phyloP scores from a whole-genome alignment of 2,113 vertebrate species.

The Sylvilagus bachmani region DNA sequence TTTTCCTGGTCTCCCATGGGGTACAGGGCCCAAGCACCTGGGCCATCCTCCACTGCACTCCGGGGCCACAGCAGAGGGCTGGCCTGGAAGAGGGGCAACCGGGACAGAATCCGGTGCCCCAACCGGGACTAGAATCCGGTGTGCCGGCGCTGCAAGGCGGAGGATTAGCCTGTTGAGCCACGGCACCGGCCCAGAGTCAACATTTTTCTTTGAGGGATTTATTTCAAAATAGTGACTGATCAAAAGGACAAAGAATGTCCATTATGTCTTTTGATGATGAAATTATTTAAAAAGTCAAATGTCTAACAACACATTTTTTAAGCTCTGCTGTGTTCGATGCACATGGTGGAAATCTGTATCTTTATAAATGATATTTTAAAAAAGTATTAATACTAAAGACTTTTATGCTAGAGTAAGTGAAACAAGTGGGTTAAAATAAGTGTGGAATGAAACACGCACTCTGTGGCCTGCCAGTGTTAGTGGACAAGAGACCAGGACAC shows the following conservation, averaged over 20 bases:
- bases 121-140: too few species aligned
- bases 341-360: background rate
- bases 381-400: background rate
- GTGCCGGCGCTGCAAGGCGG: too few species aligned
- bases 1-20: too few species aligned
- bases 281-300: background rate
- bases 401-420: background rate
- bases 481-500: background rate
- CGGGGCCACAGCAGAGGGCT: too few species aligned
- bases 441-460: background rate
- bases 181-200: too few species aligned
- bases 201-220: conserved; percentile 9
- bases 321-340: background rate
- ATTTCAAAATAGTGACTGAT: background rate
- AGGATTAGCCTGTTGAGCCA: too few species aligned
- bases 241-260: background rate
- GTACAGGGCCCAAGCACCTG: too few species aligned
- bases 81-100: too few species aligned
- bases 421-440: background rate
- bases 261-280: background rate
- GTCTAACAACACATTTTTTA: background rate
- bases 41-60: too few species aligned
- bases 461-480: background rate
- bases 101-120: too few species aligned
- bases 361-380: conserved; percentile 13